Evolutionary conservation across 2,113 vertebrate species (phyloP).

Genomic region (Phalacrocorax carbo): DNA sequence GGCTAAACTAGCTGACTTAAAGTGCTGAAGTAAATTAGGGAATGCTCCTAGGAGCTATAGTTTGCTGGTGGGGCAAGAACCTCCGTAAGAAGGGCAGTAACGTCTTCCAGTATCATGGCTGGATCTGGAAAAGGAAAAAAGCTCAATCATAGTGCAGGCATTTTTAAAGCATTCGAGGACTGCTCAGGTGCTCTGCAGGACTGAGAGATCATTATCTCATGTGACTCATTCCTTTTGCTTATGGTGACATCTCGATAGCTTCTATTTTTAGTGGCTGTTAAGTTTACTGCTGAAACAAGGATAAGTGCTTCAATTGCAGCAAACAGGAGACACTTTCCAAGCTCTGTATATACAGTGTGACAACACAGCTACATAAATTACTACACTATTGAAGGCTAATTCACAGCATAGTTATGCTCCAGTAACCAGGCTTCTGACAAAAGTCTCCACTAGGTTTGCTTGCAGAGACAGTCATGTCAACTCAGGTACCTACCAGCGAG

Average conservation of each 20-base stretch:
- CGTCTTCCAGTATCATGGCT: neutral
- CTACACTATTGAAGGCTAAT: neutral
- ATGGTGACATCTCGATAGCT: neutral
- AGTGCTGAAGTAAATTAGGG: neutral
- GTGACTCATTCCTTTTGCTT: conserved; percentile 11
- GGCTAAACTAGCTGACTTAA: neutral
- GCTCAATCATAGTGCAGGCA: neutral
- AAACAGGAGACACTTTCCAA: conserved; percentile 2
- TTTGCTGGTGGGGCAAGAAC: neutral
- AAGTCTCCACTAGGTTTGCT: neutral
- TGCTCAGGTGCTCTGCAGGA: neutral
- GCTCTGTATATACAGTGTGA: neutral
- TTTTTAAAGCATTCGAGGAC: neutral
- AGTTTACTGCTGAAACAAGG: conserved; percentile 48
- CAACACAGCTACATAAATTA: conserved; percentile 14
- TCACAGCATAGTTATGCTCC: neutral
- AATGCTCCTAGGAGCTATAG: neutral
- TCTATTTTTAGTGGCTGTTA: conserved; percentile 41
- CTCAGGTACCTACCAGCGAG: neutral
- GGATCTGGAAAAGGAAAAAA: neutral
- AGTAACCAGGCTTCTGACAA: neutral
- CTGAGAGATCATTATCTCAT: neutral
- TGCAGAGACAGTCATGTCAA: neutral
- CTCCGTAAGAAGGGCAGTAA: neutral
- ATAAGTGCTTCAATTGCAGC: conserved; percentile 4